Conservation (phyloP, 2,888 invertebrate species). For the Tetanocera ferruginea region DNA sequence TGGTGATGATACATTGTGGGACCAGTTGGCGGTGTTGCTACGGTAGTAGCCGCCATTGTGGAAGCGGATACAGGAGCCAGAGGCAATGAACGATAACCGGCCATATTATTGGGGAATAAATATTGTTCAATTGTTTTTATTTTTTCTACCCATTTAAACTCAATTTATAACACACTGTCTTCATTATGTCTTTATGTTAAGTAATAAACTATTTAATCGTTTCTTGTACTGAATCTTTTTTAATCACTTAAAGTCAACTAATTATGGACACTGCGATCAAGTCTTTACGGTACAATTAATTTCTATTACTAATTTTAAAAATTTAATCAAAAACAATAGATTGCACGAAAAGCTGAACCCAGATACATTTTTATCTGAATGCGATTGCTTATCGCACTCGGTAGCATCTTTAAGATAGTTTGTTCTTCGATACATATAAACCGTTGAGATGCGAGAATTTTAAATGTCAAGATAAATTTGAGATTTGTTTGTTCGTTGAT, state of each 20-base stretch:
- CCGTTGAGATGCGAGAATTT: slow-evolving; percentile 13
- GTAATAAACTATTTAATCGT: neutral
- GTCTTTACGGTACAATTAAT: slow-evolving; percentile 54
- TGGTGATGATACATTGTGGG: slow-evolving; percentile 68
- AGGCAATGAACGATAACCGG: slow-evolving; percentile 62
- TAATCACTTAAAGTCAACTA: neutral
- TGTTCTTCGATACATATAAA: neutral
- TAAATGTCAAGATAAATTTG: slow-evolving; percentile 32
- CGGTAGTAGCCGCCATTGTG: slow-evolving; percentile 54
- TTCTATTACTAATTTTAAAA: slow-evolving; percentile 50
- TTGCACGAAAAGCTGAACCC: neutral
- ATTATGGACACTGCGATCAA: neutral
- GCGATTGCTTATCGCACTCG: neutral
- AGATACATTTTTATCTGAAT: neutral
- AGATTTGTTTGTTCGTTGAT: slow-evolving; percentile 17
- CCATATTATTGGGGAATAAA: slow-evolving; percentile 52
- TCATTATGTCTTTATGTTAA: no score
- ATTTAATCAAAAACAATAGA: neutral
- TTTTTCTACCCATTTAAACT: neutral
- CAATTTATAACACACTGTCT: no score
- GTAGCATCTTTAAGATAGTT: neutral
- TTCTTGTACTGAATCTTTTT: neutral
- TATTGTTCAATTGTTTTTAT: slow-evolving; percentile 10
- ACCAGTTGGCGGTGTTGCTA: slow-evolving; percentile 54
- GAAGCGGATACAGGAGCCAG: slow-evolving; percentile 63